Conservation (phyloP, 1,140 invertebrate species). For the Eufriesea mexicana region DNA sequence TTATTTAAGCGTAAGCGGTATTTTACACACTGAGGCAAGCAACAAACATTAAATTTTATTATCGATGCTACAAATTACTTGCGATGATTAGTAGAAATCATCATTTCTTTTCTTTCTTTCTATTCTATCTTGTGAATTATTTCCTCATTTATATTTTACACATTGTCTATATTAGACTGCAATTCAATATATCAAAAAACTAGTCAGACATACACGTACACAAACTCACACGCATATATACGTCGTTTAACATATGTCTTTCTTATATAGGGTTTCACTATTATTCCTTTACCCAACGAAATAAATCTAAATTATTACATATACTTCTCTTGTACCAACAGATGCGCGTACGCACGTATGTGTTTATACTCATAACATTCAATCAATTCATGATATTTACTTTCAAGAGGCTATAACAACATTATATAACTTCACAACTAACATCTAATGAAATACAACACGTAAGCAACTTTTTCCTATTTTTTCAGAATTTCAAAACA, state of each 20-base stretch:
- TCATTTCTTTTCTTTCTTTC: conserved; percentile 13
- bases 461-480: neutral
- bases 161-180: conserved; percentile 48
- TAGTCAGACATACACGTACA: neutral
- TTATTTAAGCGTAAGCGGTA: conserved; percentile 61
- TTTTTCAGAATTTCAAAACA: neutral
- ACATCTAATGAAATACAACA: neutral
- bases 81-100: conserved; percentile 13
- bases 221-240: neutral
- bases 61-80: conserved; percentile 56
- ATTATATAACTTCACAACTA: neutral
- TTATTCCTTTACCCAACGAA: too few species aligned
- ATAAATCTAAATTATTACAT: too few species aligned
- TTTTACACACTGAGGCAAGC: conserved; percentile 74
- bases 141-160: conserved; percentile 63
- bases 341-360: too few species aligned
- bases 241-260: neutral
- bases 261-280: too few species aligned
- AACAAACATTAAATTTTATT: conserved; percentile 55
- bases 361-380: too few species aligned
- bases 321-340: too few species aligned
- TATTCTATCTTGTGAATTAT: conserved; percentile 58
- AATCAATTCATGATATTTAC: too few species aligned
- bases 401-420: too few species aligned
- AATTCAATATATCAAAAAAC: neutral